These are phyloP conservation scores for Panthera uncia DNA, from an alignment of 2,113 vertebrate genomes.

Conservation along the genomic window DNA sequence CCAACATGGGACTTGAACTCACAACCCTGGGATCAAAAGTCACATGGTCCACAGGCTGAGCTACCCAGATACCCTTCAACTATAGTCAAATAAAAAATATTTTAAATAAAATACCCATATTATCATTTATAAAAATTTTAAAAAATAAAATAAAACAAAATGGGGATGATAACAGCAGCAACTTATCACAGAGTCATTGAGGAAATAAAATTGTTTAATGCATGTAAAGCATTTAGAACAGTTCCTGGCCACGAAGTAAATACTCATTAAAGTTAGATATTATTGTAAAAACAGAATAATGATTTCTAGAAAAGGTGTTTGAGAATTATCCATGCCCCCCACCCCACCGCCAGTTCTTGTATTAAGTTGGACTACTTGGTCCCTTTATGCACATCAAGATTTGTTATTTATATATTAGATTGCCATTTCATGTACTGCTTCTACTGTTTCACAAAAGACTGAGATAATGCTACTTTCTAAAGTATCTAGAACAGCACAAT, in stretches of 20 bases:
- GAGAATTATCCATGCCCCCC: not conserved
- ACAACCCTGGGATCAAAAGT: too few relatives aligned
- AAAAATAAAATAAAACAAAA: not conserved
- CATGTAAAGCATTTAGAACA: not conserved
- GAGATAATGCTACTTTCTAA: conserved; percentile 22
- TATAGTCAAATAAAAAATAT: not conserved
- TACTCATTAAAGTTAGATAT: not conserved
- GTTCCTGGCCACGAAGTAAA: not conserved
- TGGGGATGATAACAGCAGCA: not conserved
- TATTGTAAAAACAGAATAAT: not conserved
- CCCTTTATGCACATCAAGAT: not conserved
- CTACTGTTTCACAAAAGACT: not conserved
- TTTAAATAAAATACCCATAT: not conserved
- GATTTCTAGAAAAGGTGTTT: not conserved
- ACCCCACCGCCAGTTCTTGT: not conserved
- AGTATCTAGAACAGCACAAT: not conserved
- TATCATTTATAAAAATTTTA: not conserved
- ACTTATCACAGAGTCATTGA: not conserved
- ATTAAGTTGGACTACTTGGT: not conserved
- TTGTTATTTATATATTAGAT: not conserved
- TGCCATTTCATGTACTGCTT: not conserved
- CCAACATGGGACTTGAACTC: too few relatives aligned
- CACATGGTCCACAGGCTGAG: too few relatives aligned
- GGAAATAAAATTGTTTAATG: not conserved
- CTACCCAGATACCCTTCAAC: not conserved